Evolutionary conservation across 2,888 invertebrate genomes (phyloP).

Genomic region (Drepana falcataria): DNA sequence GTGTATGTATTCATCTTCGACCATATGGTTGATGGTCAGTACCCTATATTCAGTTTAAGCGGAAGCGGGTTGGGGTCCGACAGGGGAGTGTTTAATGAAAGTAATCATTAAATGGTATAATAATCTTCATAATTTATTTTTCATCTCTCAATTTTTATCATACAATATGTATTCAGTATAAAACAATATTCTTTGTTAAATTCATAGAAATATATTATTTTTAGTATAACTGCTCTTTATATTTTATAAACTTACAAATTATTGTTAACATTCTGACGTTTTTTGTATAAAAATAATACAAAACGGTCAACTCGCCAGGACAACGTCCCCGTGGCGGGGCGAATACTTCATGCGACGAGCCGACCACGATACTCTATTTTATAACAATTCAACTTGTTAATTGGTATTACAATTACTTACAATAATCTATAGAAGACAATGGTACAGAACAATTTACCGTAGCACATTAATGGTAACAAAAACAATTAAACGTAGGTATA

Average conservation of each 20-base stretch:
- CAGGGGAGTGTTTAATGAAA: slow-evolving; percentile 39
- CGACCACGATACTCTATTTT: slow-evolving; percentile 37
- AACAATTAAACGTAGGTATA: slow-evolving; percentile 70
- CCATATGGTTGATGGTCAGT: too few species aligned
- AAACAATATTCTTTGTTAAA: slow-evolving; percentile 79
- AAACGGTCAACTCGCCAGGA: slow-evolving; percentile 35
- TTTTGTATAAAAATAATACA: slow-evolving; percentile 75
- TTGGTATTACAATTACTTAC: slow-evolving; percentile 71
- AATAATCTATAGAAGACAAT: slow-evolving; percentile 72
- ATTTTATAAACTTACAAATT: slow-evolving; percentile 76
- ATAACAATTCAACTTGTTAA: slow-evolving; percentile 78
- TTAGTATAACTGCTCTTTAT: slow-evolving; percentile 74
- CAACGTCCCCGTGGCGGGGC: slow-evolving; percentile 19
- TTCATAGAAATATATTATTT: slow-evolving; percentile 78
- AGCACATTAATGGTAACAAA: slow-evolving; percentile 76
- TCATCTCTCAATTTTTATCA: slow-evolving; percentile 57
- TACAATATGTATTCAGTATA: slow-evolving; percentile 77
- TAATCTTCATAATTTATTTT: slow-evolving; percentile 77
- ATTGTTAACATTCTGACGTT: slow-evolving; percentile 76
- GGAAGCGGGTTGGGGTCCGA: too few species aligned
- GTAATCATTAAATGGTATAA: slow-evolving; percentile 66
- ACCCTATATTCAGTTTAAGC: too few species aligned
- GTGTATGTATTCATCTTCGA: too few species aligned
- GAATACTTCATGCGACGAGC: slow-evolving; percentile 26
- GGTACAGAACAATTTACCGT: slow-evolving; percentile 70